These are phyloP conservation scores for Mamestra brassicae DNA, from an alignment of 2,888 invertebrate genomes.

Conservation along the genomic window DNA sequence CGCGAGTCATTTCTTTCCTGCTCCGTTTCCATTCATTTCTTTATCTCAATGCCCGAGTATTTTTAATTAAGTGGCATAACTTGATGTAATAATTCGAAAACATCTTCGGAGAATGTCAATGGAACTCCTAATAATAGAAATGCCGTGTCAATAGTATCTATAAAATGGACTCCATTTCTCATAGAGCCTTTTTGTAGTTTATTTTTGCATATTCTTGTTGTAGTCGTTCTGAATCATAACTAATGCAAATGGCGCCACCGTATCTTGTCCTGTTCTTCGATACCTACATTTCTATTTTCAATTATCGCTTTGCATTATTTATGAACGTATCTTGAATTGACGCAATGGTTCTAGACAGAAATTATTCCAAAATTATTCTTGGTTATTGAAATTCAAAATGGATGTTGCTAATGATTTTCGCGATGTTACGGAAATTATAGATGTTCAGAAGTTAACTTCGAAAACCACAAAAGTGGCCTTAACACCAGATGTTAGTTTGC, in stretches of 20 bases:
- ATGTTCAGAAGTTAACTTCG: conserved; percentile 7
- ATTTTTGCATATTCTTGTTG: conserved; percentile 20
- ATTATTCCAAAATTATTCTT: background rate
- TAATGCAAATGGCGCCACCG: conserved; percentile 51
- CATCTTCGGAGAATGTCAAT: conserved; percentile 24
- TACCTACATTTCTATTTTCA: conserved; percentile 26
- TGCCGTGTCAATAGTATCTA: background rate
- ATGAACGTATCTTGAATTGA: background rate
- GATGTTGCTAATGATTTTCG: background rate
- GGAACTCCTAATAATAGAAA: conserved; percentile 9
- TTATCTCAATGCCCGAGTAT: conserved; percentile 6
- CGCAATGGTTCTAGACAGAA: background rate
- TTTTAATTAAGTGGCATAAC: conserved; percentile 36
- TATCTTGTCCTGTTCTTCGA: conserved; percentile 27
- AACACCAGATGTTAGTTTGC: background rate
- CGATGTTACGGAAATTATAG: background rate
- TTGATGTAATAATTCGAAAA: conserved; percentile 21
- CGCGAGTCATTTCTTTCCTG: conserved; percentile 26
- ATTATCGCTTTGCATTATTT: conserved; percentile 29
- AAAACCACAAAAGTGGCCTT: background rate
- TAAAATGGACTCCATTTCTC: conserved; percentile 16
- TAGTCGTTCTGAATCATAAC: conserved; percentile 32
- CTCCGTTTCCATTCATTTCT: conserved; percentile 21
- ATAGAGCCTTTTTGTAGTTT: conserved; percentile 24
- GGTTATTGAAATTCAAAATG: background rate